A percentile compares a stretch with the other conserved stretches of the same genome.
Evolutionary conservation across 2,888 invertebrate genomes (phyloP).

Genomic region (Helleia helle): DNA sequence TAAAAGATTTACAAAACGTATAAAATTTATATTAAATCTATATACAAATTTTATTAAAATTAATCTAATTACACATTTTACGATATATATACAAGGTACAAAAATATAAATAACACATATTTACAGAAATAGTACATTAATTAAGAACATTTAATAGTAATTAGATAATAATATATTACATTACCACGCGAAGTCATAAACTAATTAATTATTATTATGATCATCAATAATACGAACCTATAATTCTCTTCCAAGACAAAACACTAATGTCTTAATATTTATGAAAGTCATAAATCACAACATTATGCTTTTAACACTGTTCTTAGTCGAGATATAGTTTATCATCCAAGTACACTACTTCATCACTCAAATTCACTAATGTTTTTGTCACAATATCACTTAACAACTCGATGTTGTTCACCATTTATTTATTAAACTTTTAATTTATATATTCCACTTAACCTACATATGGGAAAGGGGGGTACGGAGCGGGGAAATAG

Average conservation of each 20-base stretch:
- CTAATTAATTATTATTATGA: conserved; percentile 1
- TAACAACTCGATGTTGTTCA: neutral
- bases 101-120: conserved; percentile 13
- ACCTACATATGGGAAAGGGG: conserved; percentile 84
- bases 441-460: conserved; percentile 40
- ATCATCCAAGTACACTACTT: neutral
- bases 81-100: conserved; percentile 13
- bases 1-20: conserved; percentile 27
- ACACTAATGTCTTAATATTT: conserved; percentile 2
- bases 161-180: neutral
- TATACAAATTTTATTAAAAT: conserved; percentile 5
- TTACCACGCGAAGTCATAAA: neutral
- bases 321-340: neutral
- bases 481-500: conserved; percentile 84
- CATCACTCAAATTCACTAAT: conserved; percentile 32
- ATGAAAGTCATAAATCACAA: conserved; percentile 6
- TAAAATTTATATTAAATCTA: conserved; percentile 21
- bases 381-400: conserved; percentile 18
- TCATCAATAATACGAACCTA: neutral
- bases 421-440: conserved; percentile 31
- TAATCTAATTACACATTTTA: conserved; percentile 1
- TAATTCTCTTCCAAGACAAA: neutral
- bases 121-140: conserved; percentile 10
- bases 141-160: neutral
- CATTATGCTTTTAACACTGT: conserved; percentile 4